Evolutionary conservation across 2,113 vertebrate species (phyloP), one percentile per base, ranked within the genome.

Genomic region (Haplochromis burtoni): DNA sequence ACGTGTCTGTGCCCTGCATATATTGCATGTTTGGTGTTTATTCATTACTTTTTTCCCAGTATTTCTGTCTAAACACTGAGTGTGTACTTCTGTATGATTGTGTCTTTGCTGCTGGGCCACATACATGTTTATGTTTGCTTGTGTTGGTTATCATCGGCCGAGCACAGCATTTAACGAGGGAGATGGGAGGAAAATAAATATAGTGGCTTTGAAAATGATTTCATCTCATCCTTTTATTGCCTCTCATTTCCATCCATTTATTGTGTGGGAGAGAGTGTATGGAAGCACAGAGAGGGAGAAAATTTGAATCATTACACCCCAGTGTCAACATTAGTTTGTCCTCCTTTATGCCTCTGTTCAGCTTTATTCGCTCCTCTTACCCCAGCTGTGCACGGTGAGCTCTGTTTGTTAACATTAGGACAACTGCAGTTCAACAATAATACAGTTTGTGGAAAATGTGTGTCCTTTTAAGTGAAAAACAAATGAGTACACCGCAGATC

Each of bases 191-290:
- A 35, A 89, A 92, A 92, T 93, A 91, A 91, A 94, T 89, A 86
- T 85, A 93, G 91, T 86, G 80, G 73, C 61, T 91, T 59, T 92
- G 59, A 90, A 94, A 94, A 91, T 91, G 81, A 95, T 96, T 93
- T 93, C 86, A 92, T 93, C 92, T 93, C 93, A 80, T 92, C 68
- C 79, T 89, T 92, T 95, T 92, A 94, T 93, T 93, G 92, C 88
- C 84, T 92, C 89, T 95, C 87, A 90, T 95, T 93, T 94, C 89
- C 86, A 81, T 88, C 87, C 84, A 91, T 94, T 94, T 94, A 91
- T 92, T 88, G 91, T 78, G 80, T 80, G 86, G 89, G 35, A 84
- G 86, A 81, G 84, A 79, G 87, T 83, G 71, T 85, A 87, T 81
- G 13, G 86, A 87, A 80, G 82, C 86, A 78, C 51, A 40, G 78